phyloP scores from a whole-genome alignment of 2,113 vertebrate genomes.

The Synodontis membranacea region DNA sequence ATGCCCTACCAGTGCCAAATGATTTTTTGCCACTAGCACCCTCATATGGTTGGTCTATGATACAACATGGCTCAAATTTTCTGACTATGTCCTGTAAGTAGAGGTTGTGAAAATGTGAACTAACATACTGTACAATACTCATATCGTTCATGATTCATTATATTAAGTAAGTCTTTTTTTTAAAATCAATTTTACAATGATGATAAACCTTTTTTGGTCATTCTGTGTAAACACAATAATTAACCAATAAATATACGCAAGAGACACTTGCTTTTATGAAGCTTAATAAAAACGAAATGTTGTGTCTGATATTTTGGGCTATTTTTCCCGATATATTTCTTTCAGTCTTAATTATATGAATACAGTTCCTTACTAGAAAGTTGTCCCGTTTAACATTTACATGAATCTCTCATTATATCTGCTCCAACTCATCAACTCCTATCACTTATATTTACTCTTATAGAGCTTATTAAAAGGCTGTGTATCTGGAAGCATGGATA shows the following conservation, averaged over 20 bases:
- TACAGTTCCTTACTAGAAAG: neutral
- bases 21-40: neutral
- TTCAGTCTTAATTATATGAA: neutral
- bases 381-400: neutral
- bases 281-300: neutral
- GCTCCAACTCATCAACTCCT: neutral
- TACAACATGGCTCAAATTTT: neutral
- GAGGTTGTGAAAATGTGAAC: neutral
- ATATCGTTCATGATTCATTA: neutral
- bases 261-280: neutral
- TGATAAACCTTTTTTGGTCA: neutral
- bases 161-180: neutral
- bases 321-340: neutral
- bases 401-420: neutral
- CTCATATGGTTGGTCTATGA: neutral
- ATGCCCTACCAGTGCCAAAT: neutral
- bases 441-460: neutral
- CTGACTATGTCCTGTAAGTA: neutral
- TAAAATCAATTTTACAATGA: too few relatives aligned
- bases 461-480: neutral
- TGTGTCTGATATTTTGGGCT: neutral
- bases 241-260: neutral
- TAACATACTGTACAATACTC: neutral
- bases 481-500: neutral
- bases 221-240: neutral